Base-by-base conservation (phyloP, 2,797 vertebrate species). In the Peromyscus attwateri region DNA sequence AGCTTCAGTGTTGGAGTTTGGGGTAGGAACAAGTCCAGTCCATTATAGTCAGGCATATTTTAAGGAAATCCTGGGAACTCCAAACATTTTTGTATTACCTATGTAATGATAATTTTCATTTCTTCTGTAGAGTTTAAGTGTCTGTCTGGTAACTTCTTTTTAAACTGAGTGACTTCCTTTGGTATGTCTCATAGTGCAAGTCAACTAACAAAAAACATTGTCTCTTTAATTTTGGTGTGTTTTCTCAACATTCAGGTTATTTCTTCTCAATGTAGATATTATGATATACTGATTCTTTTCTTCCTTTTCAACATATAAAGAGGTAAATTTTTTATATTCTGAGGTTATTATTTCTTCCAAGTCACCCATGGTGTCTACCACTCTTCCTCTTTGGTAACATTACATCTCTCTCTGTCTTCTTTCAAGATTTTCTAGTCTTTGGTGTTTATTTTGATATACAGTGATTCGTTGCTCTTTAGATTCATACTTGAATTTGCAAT, bases 241-340 rank as follows among this genome's bases (percentile, higher is more conserved):
- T 71, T 79, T 43, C 87, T 94, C 94, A 84, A 73, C 57, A 17
- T 55, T 57, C 49, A 31, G 31, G 37, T 40, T 49, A 71, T 68
- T 94, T 82, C 90, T 93, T 14, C 55, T 91, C 37, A 93, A 71
- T 66, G 43, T 89, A 60, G 83, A 90, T 91, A 81, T 95, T 55
- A 76, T 85, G 31, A 17, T 43, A 82, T 60, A 34, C 1, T 37
- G 62, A 2, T 43, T 55, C 12, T 2, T 75, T 19, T 46, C 55
- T 60, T 25, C 43, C 7, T 29, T 34, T 64, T 91, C 17, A 68
- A 2, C 25, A 81, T 46, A 21, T 90, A 75, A 92, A 66, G 25
- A 37, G 70, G 23, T 87, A 76, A 75, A 0, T 75, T 1, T 85
- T 29, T 71, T 94, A 1, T 85, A 62, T 89, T 84, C 40, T 71